Conservation (phyloP, 2,113 vertebrate genomes). For the Phaethornis superciliosus region DNA sequence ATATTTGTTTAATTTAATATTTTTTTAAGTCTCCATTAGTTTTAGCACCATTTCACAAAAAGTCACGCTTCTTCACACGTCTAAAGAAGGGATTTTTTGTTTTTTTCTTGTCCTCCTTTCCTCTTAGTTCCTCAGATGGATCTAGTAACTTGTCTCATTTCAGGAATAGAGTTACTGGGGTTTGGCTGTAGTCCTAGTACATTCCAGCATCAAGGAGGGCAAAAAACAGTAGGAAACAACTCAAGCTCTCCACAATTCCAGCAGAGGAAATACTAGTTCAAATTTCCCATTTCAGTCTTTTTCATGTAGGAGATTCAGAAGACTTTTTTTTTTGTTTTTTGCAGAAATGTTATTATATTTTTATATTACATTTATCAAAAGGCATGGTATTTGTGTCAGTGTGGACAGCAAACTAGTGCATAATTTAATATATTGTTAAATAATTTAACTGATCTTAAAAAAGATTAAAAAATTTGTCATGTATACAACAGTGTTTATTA, state of each 20-base stretch:
- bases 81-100: neutral
- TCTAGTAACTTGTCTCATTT: neutral
- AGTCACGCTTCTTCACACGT: neutral
- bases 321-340: neutral
- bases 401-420: neutral
- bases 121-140: neutral
- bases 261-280: neutral
- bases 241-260: neutral
- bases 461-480: neutral
- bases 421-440: neutral
- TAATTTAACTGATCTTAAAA: neutral
- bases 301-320: neutral
- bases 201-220: neutral
- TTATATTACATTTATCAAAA: neutral
- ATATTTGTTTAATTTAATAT: neutral
- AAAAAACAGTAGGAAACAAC: neutral
- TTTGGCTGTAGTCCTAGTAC: neutral
- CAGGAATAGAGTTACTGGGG: neutral
- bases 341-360: neutral
- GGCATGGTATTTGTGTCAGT: neutral
- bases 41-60: neutral
- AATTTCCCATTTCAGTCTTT: neutral
- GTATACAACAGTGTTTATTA: neutral
- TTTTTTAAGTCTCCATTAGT: neutral
- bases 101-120: neutral